A percentile compares a stretch with the other conserved stretches of the same genome.
Conservation (phyloP, 1,140 invertebrate genomes). For the Archegozetes longisetosus region DNA sequence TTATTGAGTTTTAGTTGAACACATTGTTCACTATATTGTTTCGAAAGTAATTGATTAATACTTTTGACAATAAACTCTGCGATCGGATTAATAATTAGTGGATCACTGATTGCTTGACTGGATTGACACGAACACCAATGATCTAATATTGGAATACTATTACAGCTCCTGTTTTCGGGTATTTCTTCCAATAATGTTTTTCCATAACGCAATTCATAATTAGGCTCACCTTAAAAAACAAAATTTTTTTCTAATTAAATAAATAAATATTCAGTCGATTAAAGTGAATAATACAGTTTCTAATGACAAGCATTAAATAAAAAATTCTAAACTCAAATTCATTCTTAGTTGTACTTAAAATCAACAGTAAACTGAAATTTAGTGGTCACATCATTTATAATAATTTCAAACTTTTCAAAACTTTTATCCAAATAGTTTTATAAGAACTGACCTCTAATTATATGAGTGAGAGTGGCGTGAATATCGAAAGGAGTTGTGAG, state of each 20-base stretch:
- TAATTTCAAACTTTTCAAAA: too few species aligned
- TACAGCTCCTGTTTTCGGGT: slow-evolving; percentile 54
- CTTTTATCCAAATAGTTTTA: too few species aligned
- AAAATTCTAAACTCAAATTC: too few species aligned
- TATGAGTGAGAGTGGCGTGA: slow-evolving; percentile 19
- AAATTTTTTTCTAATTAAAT: too few species aligned
- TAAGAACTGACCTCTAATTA: slow-evolving; percentile 14
- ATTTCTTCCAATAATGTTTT: slow-evolving; percentile 18
- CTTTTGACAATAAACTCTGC: slow-evolving; percentile 16
- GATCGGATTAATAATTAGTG: slow-evolving; percentile 3
- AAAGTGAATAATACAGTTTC: too few species aligned
- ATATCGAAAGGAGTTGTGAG: slow-evolving; percentile 21
- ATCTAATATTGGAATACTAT: slow-evolving; percentile 71
- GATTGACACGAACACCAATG: slow-evolving; percentile 61
- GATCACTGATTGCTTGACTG: slow-evolving; percentile 9
- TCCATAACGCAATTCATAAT: background rate
- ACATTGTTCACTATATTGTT: background rate
- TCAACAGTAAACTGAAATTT: too few species aligned
- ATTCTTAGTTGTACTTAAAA: too few species aligned
- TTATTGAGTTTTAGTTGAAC: background rate
- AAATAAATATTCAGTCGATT: too few species aligned
- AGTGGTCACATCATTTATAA: too few species aligned
- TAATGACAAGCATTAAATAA: too few species aligned
- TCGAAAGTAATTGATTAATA: slow-evolving; percentile 13
- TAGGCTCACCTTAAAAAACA: too few species aligned